Conservation (phyloP, 2,113 vertebrate species). For the Tauraco erythrolophus region DNA sequence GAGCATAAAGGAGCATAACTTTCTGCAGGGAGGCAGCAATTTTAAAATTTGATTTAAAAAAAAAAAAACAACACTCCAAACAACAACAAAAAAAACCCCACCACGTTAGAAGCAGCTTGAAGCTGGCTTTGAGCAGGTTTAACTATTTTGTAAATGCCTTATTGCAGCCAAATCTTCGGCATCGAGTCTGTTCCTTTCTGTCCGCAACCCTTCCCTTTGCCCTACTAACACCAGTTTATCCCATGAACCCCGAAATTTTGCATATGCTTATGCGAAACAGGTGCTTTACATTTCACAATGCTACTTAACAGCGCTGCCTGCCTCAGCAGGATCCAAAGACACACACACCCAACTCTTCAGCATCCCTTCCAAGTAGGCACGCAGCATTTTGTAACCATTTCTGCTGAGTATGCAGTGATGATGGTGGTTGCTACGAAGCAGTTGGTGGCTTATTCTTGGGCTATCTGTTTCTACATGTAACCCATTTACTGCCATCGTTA, state of each 20-base stretch:
- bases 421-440: slow-evolving; percentile 77
- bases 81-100: too few species aligned
- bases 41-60: neutral
- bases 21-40: neutral
- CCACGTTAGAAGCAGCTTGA: neutral
- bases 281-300: neutral
- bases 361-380: neutral
- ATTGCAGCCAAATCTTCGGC: neutral
- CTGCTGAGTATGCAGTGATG: slow-evolving; percentile 65
- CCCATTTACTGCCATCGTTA: slow-evolving; percentile 73
- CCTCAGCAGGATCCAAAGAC: neutral
- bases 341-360: neutral
- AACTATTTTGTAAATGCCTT: neutral
- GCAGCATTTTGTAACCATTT: slow-evolving; percentile 20
- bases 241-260: neutral
- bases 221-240: neutral
- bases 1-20: neutral
- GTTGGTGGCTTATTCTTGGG: slow-evolving; percentile 86
- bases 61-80: neutral
- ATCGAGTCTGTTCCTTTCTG: neutral
- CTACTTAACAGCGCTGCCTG: neutral
- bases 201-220: neutral
- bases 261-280: neutral
- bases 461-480: slow-evolving; percentile 74
- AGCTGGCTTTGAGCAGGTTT: neutral